These are phyloP conservation scores for Abrostola triplasia DNA, from an alignment of 2,888 invertebrate species.

Conservation along the genomic window DNA sequence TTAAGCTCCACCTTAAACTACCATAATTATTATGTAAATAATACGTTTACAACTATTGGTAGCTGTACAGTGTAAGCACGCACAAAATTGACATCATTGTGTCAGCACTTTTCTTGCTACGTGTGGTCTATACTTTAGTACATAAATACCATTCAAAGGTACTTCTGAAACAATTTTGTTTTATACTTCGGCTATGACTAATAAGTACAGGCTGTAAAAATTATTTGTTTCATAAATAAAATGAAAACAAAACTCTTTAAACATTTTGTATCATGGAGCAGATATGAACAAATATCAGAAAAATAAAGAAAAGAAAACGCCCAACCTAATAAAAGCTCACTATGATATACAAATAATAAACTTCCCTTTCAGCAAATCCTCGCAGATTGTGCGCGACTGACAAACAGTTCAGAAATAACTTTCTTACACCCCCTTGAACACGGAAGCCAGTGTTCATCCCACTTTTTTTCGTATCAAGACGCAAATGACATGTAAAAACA, in stretches of 20 bases:
- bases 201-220: too few species aligned
- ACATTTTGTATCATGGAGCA: too few species aligned
- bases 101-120: background rate
- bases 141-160: background rate
- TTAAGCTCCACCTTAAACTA: too few species aligned
- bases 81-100: slow-evolving; percentile 2
- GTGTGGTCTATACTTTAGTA: background rate
- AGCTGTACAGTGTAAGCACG: slow-evolving; percentile 1
- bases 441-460: slow-evolving; percentile 1
- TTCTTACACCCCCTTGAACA: slow-evolving; percentile 2
- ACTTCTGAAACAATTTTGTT: too few species aligned
- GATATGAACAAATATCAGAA: too few species aligned
- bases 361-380: background rate
- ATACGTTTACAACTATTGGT: too few species aligned
- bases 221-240: too few species aligned
- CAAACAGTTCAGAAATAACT: slow-evolving; percentile 3
- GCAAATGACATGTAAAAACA: slow-evolving; percentile 51
- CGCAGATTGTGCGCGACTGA: background rate
- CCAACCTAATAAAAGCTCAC: background rate
- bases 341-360: background rate
- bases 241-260: too few species aligned
- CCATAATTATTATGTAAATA: too few species aligned
- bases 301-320: background rate
- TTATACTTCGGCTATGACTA: too few species aligned
- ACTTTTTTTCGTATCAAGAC: slow-evolving; percentile 12